Conservation (phyloP, 2,113 vertebrate species). For the Platysteira castanea region DNA sequence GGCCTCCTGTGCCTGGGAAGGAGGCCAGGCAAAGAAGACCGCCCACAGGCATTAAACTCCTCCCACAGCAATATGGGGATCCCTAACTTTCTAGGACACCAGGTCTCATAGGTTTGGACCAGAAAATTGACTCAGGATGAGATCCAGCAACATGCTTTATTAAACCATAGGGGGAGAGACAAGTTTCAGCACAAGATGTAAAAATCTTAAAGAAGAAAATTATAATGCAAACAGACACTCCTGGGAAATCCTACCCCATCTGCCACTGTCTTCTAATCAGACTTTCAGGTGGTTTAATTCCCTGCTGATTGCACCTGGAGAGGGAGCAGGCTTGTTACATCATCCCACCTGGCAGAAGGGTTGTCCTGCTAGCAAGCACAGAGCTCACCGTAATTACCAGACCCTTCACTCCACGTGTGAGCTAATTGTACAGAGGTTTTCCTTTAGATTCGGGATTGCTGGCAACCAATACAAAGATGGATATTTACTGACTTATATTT, state of each 20-base stretch:
- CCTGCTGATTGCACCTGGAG: background rate
- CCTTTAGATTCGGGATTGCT: background rate
- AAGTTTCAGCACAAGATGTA: background rate
- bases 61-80: background rate
- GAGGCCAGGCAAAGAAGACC: background rate
- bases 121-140: background rate
- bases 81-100: background rate
- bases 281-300: background rate
- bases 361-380: background rate
- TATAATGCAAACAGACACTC: background rate
- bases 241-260: background rate
- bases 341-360: background rate
- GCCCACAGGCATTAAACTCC: background rate
- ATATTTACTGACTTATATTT: background rate
- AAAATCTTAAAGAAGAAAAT: background rate
- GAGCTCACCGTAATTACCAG: background rate
- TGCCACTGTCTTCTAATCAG: background rate
- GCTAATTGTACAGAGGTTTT: background rate
- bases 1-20: background rate
- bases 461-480: background rate
- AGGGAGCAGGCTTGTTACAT: background rate
- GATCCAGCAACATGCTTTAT: background rate
- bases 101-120: background rate
- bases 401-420: rapidly evolving
- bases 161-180: background rate